Evolutionary conservation across 2,113 vertebrate species (phyloP).

Genomic region (Carollia perspicillata): DNA sequence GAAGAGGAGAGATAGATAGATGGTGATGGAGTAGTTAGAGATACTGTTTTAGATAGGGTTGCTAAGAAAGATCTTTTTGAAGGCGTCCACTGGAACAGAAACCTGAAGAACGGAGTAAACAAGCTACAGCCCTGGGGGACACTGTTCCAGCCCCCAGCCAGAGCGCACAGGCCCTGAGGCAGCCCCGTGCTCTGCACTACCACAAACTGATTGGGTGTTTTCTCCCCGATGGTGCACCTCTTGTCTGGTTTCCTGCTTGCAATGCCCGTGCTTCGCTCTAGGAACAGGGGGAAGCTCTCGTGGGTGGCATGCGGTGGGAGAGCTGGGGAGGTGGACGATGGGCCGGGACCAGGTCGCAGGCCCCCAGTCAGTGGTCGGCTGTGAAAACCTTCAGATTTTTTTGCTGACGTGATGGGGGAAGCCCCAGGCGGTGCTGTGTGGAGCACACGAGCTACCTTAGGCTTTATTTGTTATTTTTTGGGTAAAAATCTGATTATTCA

Average conservation of each 20-base stretch:
- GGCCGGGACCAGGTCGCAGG: background rate
- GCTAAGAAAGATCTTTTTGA: background rate
- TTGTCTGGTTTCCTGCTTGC: background rate
- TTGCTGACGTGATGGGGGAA: background rate
- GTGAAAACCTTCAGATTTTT: background rate
- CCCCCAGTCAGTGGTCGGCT: background rate
- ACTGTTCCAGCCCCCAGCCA: background rate
- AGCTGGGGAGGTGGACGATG: background rate
- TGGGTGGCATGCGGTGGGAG: background rate
- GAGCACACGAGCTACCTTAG: background rate
- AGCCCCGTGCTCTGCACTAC: background rate
- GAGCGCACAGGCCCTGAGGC: background rate
- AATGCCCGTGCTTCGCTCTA: background rate
- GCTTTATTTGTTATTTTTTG: background rate
- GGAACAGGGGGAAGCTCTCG: background rate
- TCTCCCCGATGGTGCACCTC: background rate
- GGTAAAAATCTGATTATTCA: constrained; percentile 94
- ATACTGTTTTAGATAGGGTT: background rate
- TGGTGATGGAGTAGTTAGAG: background rate
- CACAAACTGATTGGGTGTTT: background rate
- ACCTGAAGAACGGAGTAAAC: background rate
- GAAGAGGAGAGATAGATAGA: background rate
- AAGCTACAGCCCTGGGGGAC: background rate
- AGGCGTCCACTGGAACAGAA: background rate
- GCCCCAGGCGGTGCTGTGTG: background rate